Evolutionary conservation across 2,888 invertebrate genomes (phyloP).

Genomic region (Theretra japonica): DNA sequence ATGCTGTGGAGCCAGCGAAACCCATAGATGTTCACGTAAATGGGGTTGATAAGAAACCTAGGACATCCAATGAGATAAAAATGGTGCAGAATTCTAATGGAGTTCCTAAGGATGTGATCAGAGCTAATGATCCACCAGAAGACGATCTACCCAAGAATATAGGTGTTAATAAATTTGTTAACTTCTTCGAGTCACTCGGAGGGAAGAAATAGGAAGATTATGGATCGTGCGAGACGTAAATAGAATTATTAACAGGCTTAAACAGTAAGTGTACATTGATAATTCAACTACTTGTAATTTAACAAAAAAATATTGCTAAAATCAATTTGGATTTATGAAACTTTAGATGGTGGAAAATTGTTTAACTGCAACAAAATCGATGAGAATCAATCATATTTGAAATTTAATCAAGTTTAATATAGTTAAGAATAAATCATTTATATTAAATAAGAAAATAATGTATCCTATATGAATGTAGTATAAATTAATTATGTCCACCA

Average conservation of each 20-base stretch:
- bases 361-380: too few species aligned
- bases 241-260: not conserved
- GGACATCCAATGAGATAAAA: conserved; percentile 77
- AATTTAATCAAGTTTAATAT: too few species aligned
- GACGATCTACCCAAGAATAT: conserved; percentile 80
- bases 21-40: conserved; percentile 47
- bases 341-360: too few species aligned
- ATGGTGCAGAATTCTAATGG: conserved; percentile 70
- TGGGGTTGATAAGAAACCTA: conserved; percentile 52
- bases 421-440: not conserved
- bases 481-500: not conserved
- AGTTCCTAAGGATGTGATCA: conserved; percentile 72
- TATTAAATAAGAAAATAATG: not conserved
- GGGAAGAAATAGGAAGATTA: conserved; percentile 65
- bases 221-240: not conserved
- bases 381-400: too few species aligned
- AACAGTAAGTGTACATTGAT: not conserved
- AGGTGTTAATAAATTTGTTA: conserved; percentile 80
- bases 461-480: not conserved
- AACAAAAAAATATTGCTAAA: too few species aligned
- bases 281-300: not conserved
- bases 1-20: not conserved
- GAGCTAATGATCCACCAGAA: conserved; percentile 79
- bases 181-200: conserved; percentile 79
- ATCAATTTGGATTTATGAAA: too few species aligned